Base-by-base conservation (phyloP, 2,797 vertebrate species). In the Nothura maculosa region DNA sequence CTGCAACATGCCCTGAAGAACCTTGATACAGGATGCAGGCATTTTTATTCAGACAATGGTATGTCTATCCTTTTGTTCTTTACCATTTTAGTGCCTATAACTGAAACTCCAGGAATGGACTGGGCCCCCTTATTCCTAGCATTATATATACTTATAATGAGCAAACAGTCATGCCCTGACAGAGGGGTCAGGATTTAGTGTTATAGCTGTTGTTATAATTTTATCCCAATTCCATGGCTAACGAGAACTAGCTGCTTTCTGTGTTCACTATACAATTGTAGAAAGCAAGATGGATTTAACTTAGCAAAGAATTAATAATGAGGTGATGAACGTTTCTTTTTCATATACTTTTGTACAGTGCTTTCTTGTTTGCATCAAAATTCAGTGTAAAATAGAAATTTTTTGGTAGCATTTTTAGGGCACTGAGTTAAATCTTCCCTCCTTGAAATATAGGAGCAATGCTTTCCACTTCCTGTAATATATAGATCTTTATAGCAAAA, bases 341-440 rank as follows among this genome's bases (percentile, higher is more conserved):
- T 89, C 66, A 58, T 47, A 16, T 62, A 55, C 54, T 75, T 18
- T 64, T 18, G 19, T 85, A 68, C 38, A 82, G 62, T 54, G 45
- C 25, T 87, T 90, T 94, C 78, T 90, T 90, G 75, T 92, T 93
- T 95, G 76, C 38, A 85, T 81, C 95, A 93, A 68, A 78, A 89
- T 83, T 78, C 78, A 92, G 64, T 87, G 90, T 77, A 55, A 92
- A 94, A 95, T n/a, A 91, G 78, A 72, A 89, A 91, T 94, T 94
- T 87, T 45, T 80, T 47, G 19, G 10, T 66, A 80, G 10, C 42
- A 78, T 90, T 92, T 85, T 45, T n/a, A 81, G 78, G 64, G 87
- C 90, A 89, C n/a, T 81, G 69, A 90, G 55, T 50, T 85, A 87
- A 90, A 81, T 6, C 21, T 80, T 89, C 85, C 25, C 80, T 90